These are phyloP conservation scores for Melikaiella ostensackeni DNA, from an alignment of 2,888 invertebrate species.

Conservation along the genomic window DNA sequence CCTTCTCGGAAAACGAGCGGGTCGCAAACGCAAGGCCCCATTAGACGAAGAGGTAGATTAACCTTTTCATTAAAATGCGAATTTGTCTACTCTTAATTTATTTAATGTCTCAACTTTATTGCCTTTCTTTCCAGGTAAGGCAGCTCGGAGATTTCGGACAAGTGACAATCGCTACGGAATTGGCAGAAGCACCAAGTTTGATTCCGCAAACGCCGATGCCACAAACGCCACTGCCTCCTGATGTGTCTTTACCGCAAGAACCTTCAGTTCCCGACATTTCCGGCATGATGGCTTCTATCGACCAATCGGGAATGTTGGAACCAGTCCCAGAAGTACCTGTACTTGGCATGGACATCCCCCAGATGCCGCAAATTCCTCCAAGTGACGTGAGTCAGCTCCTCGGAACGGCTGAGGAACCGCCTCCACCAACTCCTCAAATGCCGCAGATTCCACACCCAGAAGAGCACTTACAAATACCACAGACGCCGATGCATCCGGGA, in stretches of 20 bases:
- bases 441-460: conserved; percentile 60
- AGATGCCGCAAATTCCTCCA: conserved; percentile 72
- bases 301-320: conserved; percentile 69
- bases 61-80: background rate
- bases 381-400: conserved; percentile 68
- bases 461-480: conserved; percentile 74
- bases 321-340: conserved; percentile 75
- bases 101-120: background rate
- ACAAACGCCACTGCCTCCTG: conserved; percentile 66
- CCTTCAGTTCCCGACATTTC: conserved; percentile 69
- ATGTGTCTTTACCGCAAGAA: conserved; percentile 68
- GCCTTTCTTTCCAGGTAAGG: conserved; percentile 11
- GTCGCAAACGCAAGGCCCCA: conserved; percentile 79
- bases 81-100: conserved; percentile 39
- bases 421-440: conserved; percentile 40
- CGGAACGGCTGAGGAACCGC: conserved; percentile 62
- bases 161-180: conserved; percentile 46
- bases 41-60: conserved; percentile 69
- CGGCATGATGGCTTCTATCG: conserved; percentile 67
- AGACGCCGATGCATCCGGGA: conserved; percentile 72
- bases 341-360: conserved; percentile 71
- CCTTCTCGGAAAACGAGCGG: conserved; percentile 77
- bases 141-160: conserved; percentile 61
- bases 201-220: conserved; percentile 58
- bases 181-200: conserved; percentile 61